Evolutionary conservation across 2,113 vertebrate genomes (phyloP), one percentile per base, ranked within the genome.

Genomic region (Alethe diademata): DNA sequence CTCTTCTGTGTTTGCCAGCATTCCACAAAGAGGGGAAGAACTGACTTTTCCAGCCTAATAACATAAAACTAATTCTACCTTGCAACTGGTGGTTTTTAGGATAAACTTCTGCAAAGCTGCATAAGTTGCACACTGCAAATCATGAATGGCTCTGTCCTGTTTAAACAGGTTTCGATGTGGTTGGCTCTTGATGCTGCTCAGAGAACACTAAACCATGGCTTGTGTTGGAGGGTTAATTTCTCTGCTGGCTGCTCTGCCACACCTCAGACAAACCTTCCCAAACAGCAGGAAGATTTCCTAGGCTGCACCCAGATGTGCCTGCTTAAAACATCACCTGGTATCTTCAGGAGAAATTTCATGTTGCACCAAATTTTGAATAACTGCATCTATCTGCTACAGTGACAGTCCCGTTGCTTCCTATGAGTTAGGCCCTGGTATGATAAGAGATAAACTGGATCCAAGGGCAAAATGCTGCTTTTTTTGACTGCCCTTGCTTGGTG

Each of bases 31-130:
- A 88, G 51, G 12, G 36, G 18, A 78, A 75, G 38, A 91, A 86
- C 64, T 72, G 33, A 72, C 42, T 78, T 73, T 97, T 95, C 38
- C 67, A 81, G n/a, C 51, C 57, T 81, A 29, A 38, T 61, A 50
- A 54, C 61, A 8, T 65, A 92, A 96, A 67, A 85, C 67, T 85
- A 86, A 50, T 47, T 94, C 47, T 89, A 93, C 83, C 31, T 70
- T 67, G 43, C 56, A 92, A 42, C 71, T 73, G 74, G 85, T 78
- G 45, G 6, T 10, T 85, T 97, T 93, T 76, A 93, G 94, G 90
- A 82, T 94, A 94, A 88, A 81, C 47, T 89, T 96, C 56, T 83
- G 71, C 86, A 91, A 94, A 95, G 75, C 70, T 80, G 60, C 5
- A 1, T 64, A 69, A 92, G 60, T 92, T 84, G 84, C 72, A 66